Evolutionary conservation across 2,797 vertebrate species (phyloP).

Genomic region (Aselliscus stoliczkanus): DNA sequence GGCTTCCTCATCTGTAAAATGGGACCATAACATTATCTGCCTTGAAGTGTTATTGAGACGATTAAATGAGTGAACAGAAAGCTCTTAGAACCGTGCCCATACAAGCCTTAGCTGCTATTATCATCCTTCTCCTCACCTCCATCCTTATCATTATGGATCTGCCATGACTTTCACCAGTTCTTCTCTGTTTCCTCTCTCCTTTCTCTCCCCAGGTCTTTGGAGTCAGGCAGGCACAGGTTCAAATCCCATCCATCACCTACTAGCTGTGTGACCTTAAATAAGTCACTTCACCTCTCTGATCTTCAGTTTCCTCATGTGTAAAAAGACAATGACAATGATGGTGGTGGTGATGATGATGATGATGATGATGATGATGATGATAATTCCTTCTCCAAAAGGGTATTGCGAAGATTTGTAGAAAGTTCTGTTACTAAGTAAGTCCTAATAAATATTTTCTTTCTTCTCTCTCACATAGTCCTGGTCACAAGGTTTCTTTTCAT

Average conservation of each 20-base stretch:
- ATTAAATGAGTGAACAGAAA: too few species aligned
- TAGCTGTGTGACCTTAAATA: neutral
- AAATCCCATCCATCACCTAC: neutral
- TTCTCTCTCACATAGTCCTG: neutral
- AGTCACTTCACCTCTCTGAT: neutral
- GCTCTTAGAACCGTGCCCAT: neutral
- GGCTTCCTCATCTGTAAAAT: neutral
- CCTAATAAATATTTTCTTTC: neutral
- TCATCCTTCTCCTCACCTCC: too few species aligned
- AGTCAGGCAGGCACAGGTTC: neutral
- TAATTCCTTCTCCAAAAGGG: neutral
- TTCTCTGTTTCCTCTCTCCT: neutral
- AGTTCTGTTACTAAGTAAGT: neutral
- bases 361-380: too few species aligned
- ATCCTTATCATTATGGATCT: fast-evolving
- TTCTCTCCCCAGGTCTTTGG: neutral
- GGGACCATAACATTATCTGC: too few species aligned
- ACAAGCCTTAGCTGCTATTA: neutral
- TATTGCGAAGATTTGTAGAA: neutral
- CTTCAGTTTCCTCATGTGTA: neutral
- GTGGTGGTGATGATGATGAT: neutral
- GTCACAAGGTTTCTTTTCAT: neutral
- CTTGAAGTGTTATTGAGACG: neutral
- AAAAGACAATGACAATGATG: neutral
- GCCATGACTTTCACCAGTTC: neutral